phyloP scores from a whole-genome alignment of 2,113 vertebrate species.

The Hystrix brachyura region DNA sequence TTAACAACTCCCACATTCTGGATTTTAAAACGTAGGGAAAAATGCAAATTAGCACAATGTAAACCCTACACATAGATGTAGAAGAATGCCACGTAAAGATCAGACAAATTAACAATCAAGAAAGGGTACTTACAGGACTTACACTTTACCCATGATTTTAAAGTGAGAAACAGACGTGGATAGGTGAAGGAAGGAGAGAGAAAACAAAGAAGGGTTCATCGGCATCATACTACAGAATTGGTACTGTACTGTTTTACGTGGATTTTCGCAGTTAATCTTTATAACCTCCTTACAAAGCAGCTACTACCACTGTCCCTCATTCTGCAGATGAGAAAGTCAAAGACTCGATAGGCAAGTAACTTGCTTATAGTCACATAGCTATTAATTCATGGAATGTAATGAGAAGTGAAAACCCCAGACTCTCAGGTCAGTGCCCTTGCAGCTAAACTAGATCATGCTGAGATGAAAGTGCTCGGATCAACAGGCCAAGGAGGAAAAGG shows the following conservation, averaged over 20 bases:
- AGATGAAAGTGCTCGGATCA: conserved; percentile 43
- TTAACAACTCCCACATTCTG: conserved; percentile 4
- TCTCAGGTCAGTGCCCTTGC: conserved; percentile 35
- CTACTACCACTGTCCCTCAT: not conserved
- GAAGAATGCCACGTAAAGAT: not conserved
- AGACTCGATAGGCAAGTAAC: not conserved
- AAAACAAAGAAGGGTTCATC: conserved; percentile 18
- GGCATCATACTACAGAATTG: not conserved
- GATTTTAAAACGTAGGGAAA: conserved; percentile 11
- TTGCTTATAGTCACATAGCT: not conserved
- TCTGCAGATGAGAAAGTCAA: conserved; percentile 20
- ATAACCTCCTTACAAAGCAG: not conserved
- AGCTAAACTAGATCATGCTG: conserved; percentile 23
- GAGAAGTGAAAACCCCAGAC: conserved; percentile 1
- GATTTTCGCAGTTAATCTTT: conserved; percentile 28
- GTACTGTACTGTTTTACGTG: not conserved
- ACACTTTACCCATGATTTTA: not conserved
- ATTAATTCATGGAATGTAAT: conserved; percentile 14
- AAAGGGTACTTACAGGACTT: not conserved
- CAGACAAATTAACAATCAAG: not conserved
- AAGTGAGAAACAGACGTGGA: conserved; percentile 11
- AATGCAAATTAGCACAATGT: not conserved
- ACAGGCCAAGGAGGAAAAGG: conserved; percentile 7
- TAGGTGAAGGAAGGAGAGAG: not conserved
- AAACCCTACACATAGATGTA: conserved; percentile 5